These are phyloP conservation scores for Alligator mississippiensis DNA, from an alignment of 2,113 vertebrate genomes.

Conservation along the genomic window DNA sequence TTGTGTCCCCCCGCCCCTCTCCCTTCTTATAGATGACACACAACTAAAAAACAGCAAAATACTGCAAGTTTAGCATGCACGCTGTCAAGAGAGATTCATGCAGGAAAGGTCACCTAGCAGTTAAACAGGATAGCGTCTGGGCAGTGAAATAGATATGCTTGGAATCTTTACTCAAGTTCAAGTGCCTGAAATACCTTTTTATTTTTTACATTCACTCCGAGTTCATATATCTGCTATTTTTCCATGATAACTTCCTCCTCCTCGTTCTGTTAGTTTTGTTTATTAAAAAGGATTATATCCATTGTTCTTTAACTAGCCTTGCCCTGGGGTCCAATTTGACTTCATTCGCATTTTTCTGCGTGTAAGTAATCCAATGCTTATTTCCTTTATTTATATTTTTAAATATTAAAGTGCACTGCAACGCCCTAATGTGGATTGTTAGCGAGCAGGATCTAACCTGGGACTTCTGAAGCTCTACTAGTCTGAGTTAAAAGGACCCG, in stretches of 20 bases:
- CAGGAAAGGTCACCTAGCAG: slow-evolving; percentile 22
- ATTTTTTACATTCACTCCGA: background rate
- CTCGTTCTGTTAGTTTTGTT: slow-evolving; percentile 22
- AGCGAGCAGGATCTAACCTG: slow-evolving; percentile 45
- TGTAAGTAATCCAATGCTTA: slow-evolving; percentile 65
- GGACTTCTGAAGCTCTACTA: background rate
- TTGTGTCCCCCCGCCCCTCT: background rate
- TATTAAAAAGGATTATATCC: slow-evolving; percentile 16
- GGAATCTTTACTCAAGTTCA: slow-evolving; percentile 39
- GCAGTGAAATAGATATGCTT: slow-evolving; percentile 28
- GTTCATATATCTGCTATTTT: slow-evolving; percentile 31
- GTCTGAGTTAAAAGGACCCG: background rate
- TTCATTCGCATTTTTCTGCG: slow-evolving; percentile 53
- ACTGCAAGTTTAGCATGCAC: background rate
- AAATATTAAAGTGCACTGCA: slow-evolving; percentile 45
- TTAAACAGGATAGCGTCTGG: slow-evolving; percentile 36
- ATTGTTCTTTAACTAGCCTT: slow-evolving; percentile 56
- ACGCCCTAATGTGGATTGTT: slow-evolving; percentile 14
- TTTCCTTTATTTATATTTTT: slow-evolving; percentile 62
- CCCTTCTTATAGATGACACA: background rate
- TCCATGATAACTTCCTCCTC: slow-evolving; percentile 51
- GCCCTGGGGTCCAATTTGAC: slow-evolving; percentile 68
- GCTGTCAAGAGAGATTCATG: background rate
- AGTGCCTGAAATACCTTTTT: slow-evolving; percentile 49
- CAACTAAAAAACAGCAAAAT: background rate